Base-by-base conservation (phyloP, 2,888 invertebrate species). In the Eristalis pertinax region DNA sequence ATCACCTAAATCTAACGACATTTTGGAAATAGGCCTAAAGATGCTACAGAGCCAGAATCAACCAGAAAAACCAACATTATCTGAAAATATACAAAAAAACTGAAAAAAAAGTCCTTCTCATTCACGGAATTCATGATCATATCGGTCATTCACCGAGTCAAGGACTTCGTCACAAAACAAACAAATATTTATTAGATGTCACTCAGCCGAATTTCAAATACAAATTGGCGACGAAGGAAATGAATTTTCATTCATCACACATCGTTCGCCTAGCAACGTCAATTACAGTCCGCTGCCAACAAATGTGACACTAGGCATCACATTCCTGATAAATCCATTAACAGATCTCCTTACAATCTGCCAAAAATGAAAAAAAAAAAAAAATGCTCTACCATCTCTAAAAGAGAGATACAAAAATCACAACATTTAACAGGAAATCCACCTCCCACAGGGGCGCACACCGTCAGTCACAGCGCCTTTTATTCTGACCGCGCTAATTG, bases 291-390 rank as follows among this genome's bases (percentile, higher is more conserved):
- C 50, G n/a, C n/a, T n/a, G 19, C 19, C 50, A 50, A 19, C 50
- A 50, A 19, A 29, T 41, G 19, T 62, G 75, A 67, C 75, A 76
- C 8, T 19, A 32, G n/a, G n/a, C 65, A 32, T 76, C 75, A 60
- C 38, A 41, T 65, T 67, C 38, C 15, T 67, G n/a, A 62, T 29
- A 50, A 63, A 56, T 77, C 69, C 77, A 64, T 77, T 70, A 64
- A 56, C 68, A 69, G 10, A 76, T 76, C 75, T 32, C 4, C 43
- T 67, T 68, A 68, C 76, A 19, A 62, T 76, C 73, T 22, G 26
- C 29, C 60, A 29, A 43, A 19, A 58, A 10, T 22, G 35, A 32
- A 32, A 8, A 22, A 68, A 63, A 32, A 8, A 32, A 10, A 32
- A 32, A 32, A 32, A 32, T 5, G 7, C 73, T 29, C 15, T 11